Base-by-base conservation (phyloP, 2,888 invertebrate genomes). In the Spodoptera picta region DNA sequence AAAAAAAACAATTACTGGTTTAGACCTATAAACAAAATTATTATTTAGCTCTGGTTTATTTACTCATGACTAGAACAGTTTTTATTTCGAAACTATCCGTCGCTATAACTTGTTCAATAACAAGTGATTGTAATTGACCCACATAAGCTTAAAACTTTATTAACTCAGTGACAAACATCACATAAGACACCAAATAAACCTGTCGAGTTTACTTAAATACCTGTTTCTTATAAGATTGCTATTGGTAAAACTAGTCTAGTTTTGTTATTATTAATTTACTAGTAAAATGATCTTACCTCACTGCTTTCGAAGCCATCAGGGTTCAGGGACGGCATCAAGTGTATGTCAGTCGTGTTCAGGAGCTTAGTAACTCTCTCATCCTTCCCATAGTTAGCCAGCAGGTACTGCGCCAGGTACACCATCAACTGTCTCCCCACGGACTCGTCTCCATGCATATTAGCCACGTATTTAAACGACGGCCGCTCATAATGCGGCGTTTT, bases 361-460 rank as follows among this genome's bases (percentile, higher is more conserved):
- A 99, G 90, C 64, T 94, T 95, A 0, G 97, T 97, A 23, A 99
- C 95, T 60, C 97, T 94, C 0, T 95, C 94, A 79, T 96, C 95
- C 61, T 94, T 96, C 3, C 96, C 96, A 85, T 97, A 98, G 85
- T 97, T 97, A 9, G 95, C 90, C 54, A 99, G 94, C 59, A 99
- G 95, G 90, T 99, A 97, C 79, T 98, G 96, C 0, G 98, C 97
- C 83, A 99, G 93, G 86, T 96, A 97, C 55, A 99, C 93, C 77
- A 98, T 93, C 73, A 99, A 87, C 87, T 99, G 97, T 46, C 98
- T 94, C 0, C 99, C 99, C 24, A 99, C 95, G 1, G 98, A 96
- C 90, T 99, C 99, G 86, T 99, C 99, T 3, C 99, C 99, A 87
- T 99, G 99, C 98, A 99, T 99, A 85, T 99, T 99, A 11, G 97